Percentiles rank a stretch among this genome's conserved stretches.
Evolutionary conservation across 2,888 invertebrate genomes (phyloP).

Genomic region (Andrena bucephala): DNA sequence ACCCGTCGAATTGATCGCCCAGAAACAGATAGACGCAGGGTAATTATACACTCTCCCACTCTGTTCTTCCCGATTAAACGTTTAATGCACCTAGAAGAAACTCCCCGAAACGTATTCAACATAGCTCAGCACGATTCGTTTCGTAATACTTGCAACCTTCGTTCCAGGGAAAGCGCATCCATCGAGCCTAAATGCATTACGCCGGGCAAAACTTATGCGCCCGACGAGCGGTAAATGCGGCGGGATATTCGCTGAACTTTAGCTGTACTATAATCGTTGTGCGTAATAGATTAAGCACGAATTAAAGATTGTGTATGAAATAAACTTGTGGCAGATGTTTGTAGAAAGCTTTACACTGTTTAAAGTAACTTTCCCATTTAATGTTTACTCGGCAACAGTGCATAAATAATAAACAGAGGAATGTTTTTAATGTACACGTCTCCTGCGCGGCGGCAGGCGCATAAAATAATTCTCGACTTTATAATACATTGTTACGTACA

Average conservation of each 20-base stretch:
- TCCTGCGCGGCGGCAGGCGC: constrained; percentile 28
- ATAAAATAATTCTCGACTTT: constrained; percentile 49
- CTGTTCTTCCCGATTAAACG: background rate
- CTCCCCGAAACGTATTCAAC: background rate
- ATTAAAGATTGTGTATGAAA: background rate
- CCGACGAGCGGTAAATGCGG: background rate
- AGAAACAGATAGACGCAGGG: constrained; percentile 84
- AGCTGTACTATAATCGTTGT: constrained; percentile 10
- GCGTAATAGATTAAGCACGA: constrained; percentile 12
- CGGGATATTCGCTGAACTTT: background rate
- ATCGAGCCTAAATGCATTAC: background rate
- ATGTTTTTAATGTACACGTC: constrained; percentile 68
- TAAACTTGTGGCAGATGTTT: background rate
- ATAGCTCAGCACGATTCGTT: background rate
- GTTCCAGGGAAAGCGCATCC: constrained; percentile 19
- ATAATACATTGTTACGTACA: constrained; percentile 67
- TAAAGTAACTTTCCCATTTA: constrained; percentile 60
- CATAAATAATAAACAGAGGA: constrained; percentile 71
- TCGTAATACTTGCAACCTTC: background rate
- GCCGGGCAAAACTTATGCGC: background rate
- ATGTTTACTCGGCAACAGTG: constrained; percentile 69
- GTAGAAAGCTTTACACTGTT: constrained; percentile 16
- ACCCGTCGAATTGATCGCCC: constrained; percentile 87
- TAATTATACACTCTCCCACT: constrained; percentile 81
- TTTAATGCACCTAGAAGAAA: background rate